phyloP scores from a whole-genome alignment of 2,797 vertebrate species.

The Myotis findleyi region DNA sequence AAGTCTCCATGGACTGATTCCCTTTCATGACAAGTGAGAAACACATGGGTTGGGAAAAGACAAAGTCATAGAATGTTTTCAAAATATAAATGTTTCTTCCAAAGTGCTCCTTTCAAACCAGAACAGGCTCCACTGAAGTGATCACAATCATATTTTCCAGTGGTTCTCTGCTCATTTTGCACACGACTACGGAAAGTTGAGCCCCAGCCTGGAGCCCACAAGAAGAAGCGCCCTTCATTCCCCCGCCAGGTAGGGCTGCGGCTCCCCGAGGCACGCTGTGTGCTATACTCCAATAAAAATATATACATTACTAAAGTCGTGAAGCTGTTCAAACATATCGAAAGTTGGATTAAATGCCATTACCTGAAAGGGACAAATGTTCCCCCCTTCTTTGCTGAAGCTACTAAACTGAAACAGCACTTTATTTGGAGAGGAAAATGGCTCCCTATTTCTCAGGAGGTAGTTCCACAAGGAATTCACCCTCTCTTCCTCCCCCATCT shows the following conservation, averaged over 20 bases:
- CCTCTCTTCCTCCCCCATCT: too few species aligned
- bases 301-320: background rate
- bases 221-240: background rate
- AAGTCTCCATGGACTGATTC: background rate
- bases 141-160: constrained; percentile 41
- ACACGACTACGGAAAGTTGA: background rate
- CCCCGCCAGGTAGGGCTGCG: background rate
- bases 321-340: background rate
- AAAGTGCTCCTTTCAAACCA: constrained; percentile 46
- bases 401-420: constrained; percentile 65
- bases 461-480: constrained; percentile 53
- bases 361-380: constrained; percentile 8
- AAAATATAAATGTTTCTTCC: constrained; percentile 47
- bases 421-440: constrained; percentile 68
- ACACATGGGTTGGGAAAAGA: background rate
- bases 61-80: background rate
- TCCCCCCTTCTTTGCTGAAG: background rate
- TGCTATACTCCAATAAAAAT: background rate
- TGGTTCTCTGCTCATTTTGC: constrained; percentile 40
- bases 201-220: background rate
- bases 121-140: constrained; percentile 49
- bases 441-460: constrained; percentile 57
- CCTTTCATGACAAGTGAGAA: constrained; percentile 27
- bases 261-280: background rate
- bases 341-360: background rate